Percentiles rank a stretch among this genome's conserved stretches.
These are phyloP conservation scores for Amphipyra tragopoginis DNA, from an alignment of 2,888 invertebrate species.

Conservation along the genomic window DNA sequence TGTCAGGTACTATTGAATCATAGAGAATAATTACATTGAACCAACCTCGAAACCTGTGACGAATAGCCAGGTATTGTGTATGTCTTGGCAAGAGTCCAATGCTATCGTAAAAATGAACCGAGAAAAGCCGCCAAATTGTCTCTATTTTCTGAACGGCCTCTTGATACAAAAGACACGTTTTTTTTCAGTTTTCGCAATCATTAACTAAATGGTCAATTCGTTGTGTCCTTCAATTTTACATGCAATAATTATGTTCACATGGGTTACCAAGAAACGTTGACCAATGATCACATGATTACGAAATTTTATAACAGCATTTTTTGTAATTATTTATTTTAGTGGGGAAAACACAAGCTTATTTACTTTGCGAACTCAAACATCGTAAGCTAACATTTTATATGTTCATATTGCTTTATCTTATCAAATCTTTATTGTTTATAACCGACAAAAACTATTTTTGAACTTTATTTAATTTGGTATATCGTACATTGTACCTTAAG, in stretches of 20 bases:
- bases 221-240: constrained; percentile 42
- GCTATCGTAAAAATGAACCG: constrained; percentile 70
- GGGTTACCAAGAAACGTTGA: constrained; percentile 20
- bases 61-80: constrained; percentile 72
- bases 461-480: not conserved
- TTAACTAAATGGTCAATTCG: constrained; percentile 43
- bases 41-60: constrained; percentile 75
- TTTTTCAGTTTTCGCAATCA: constrained; percentile 33
- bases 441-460: constrained; percentile 8
- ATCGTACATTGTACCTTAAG: not conserved
- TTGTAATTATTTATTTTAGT: constrained; percentile 13
- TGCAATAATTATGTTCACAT: constrained; percentile 28
- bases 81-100: constrained; percentile 78
- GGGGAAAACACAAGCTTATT: constrained; percentile 24
- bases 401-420: constrained; percentile 35
- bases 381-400: constrained; percentile 21
- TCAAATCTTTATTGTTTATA: constrained; percentile 20
- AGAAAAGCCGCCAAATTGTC: constrained; percentile 63
- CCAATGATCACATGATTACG: constrained; percentile 13
- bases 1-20: constrained; percentile 30
- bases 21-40: constrained; percentile 43
- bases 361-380: constrained; percentile 20
- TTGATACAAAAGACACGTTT: constrained; percentile 36
- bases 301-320: constrained; percentile 10
- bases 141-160: constrained; percentile 50